These are phyloP conservation scores for Mastomys coucha DNA, from an alignment of 2,113 vertebrate genomes.

Conservation along the genomic window DNA sequence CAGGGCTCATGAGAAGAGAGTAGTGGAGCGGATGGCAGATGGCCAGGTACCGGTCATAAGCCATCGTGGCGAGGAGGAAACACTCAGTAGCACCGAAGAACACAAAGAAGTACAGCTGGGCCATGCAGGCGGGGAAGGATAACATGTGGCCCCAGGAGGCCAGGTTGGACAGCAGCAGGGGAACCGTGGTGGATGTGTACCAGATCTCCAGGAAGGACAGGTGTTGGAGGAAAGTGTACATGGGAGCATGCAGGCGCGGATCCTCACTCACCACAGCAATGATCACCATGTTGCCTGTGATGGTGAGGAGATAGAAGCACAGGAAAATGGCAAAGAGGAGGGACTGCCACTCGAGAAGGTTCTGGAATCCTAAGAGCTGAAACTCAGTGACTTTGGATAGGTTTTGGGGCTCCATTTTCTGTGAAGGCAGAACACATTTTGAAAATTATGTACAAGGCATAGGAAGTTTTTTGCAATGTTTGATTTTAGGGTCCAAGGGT, in stretches of 20 bases:
- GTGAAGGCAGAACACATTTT: neutral
- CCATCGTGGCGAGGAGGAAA: slow-evolving; percentile 77
- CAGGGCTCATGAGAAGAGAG: slow-evolving; percentile 60
- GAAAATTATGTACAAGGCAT: neutral
- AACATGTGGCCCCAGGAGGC: neutral
- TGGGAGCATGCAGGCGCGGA: slow-evolving; percentile 52
- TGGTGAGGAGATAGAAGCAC: slow-evolving; percentile 69
- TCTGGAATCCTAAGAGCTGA: slow-evolving; percentile 78
- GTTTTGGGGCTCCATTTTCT: slow-evolving; percentile 56
- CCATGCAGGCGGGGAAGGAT: slow-evolving; percentile 76
- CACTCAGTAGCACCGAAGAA: slow-evolving; percentile 78
- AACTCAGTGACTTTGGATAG: slow-evolving; percentile 66
- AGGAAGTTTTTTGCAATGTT: neutral
- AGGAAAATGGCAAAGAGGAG: slow-evolving; percentile 76
- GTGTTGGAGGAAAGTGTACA: slow-evolving; percentile 76
- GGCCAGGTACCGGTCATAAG: slow-evolving; percentile 79
- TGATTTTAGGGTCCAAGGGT: too few species aligned
- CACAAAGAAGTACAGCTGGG: slow-evolving; percentile 80
- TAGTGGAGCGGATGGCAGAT: slow-evolving; percentile 78
- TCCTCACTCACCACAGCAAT: slow-evolving; percentile 65
- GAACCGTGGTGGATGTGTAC: slow-evolving; percentile 79
- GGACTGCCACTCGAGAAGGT: slow-evolving; percentile 59
- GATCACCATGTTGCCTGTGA: slow-evolving; percentile 69
- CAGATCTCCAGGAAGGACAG: slow-evolving; percentile 80
- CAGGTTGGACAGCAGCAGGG: slow-evolving; percentile 70